Evolutionary conservation across 1,140 invertebrate species (phyloP).

Genomic region (Diuraphis noxia): DNA sequence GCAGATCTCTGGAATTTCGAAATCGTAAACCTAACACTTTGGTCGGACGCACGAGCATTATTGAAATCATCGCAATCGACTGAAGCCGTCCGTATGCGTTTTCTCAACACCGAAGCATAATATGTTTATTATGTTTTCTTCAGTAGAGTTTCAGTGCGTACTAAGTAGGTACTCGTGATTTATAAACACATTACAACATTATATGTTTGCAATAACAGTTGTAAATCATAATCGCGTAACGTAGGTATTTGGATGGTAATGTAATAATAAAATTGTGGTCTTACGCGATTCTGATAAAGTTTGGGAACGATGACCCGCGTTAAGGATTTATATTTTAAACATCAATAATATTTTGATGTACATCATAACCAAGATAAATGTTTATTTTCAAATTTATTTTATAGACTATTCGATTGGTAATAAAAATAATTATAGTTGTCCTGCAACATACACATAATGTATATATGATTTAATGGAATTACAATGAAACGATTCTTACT

Average conservation of each 20-base stretch:
- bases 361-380: background rate
- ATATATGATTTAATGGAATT: background rate
- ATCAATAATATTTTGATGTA: too few relatives aligned
- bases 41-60: too few relatives aligned
- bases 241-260: background rate
- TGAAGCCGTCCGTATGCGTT: background rate
- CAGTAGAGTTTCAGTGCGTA: too few relatives aligned
- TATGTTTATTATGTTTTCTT: background rate
- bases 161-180: background rate
- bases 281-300: background rate
- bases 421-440: too few relatives aligned
- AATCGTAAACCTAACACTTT: background rate
- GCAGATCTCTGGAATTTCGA: background rate
- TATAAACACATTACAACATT: background rate
- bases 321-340: too few relatives aligned
- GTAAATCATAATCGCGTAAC: background rate
- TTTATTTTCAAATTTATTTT: background rate
- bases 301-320: background rate
- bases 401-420: background rate
- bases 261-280: background rate
- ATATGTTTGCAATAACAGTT: background rate
- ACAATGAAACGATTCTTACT: background rate
- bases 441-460: background rate
- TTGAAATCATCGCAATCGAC: background rate
- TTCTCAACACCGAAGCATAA: background rate